These are phyloP conservation scores for Yponomeuta sedellus DNA, from an alignment of 2,888 invertebrate genomes.

Conservation along the genomic window DNA sequence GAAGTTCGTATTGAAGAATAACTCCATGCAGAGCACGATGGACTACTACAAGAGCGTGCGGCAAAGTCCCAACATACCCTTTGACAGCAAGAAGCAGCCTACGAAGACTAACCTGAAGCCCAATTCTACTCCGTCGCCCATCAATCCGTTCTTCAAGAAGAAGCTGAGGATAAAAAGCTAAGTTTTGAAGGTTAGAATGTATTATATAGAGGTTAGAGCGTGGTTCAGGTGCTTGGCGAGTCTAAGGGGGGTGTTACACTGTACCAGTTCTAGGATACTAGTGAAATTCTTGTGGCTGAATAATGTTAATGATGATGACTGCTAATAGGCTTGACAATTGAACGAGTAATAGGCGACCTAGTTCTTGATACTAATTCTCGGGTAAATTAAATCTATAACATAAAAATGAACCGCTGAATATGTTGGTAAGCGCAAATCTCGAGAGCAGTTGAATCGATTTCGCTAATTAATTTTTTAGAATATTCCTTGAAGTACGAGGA, in stretches of 20 bases:
- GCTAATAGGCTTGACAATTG: too few species aligned
- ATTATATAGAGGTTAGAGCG: background rate
- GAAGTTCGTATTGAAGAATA: constrained; percentile 82
- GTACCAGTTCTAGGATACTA: background rate
- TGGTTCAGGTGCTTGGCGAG: background rate
- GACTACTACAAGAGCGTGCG: constrained; percentile 84
- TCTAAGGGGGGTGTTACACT: background rate
- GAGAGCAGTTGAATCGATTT: too few species aligned
- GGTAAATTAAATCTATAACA: too few species aligned
- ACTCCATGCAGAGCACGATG: constrained; percentile 81
- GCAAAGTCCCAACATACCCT: constrained; percentile 85
- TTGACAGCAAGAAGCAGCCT: constrained; percentile 82
- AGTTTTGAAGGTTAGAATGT: background rate
- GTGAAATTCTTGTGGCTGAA: too few species aligned
- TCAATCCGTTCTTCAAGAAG: constrained; percentile 85
- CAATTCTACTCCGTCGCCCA: constrained; percentile 80
- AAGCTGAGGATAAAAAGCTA: constrained; percentile 41
- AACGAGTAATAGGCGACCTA: too few species aligned
- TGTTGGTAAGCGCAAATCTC: too few species aligned
- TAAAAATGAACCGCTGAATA: too few species aligned
- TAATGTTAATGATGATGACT: too few species aligned
- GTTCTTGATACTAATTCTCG: too few species aligned
- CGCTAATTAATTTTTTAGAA: too few species aligned
- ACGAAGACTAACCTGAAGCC: constrained; percentile 84
- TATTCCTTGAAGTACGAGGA: too few species aligned